Percentiles rank a stretch among this genome's conserved stretches.
phyloP scores from a whole-genome alignment of 2,797 vertebrate genomes.

The Pagetopsis macropterus region DNA sequence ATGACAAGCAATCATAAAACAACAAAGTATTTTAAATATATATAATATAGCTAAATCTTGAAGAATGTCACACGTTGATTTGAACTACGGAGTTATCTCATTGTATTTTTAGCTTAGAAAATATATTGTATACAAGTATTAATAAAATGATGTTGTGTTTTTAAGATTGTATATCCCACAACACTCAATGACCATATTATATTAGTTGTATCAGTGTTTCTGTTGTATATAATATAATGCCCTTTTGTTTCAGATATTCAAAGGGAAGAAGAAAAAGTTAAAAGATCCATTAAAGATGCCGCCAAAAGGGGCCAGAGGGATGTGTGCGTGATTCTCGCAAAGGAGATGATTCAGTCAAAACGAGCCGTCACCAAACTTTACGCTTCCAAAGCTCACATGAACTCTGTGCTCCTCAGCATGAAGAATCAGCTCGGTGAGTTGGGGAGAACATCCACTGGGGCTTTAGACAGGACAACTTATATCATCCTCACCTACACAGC shows the following conservation, averaged over 20 bases:
- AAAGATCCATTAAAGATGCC: slow-evolving; percentile 95
- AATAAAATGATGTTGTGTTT: background rate
- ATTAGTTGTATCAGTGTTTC: background rate
- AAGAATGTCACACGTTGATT: background rate
- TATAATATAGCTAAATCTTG: background rate
- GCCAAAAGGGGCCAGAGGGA: slow-evolving; percentile 96
- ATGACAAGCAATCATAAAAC: background rate
- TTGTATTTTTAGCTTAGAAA: background rate
- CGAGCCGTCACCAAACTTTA: slow-evolving; percentile 92
- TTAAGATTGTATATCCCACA: background rate
- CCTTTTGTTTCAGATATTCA: slow-evolving; percentile 89
- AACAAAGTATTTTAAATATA: background rate
- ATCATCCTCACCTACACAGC: no score
- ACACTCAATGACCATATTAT: background rate
- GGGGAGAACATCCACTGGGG: background rate
- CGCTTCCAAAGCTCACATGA: slow-evolving; percentile 98
- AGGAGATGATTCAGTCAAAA: slow-evolving; percentile 94
- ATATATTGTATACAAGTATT: background rate
- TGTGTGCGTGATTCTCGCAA: slow-evolving; percentile 93
- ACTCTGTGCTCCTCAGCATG: slow-evolving; percentile 96
- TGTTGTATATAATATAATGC: background rate
- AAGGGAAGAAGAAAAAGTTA: slow-evolving; percentile 97
- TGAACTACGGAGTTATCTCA: slow-evolving; percentile 3
- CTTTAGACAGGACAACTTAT: background rate
- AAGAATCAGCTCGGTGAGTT: slow-evolving; percentile 97